phyloP scores from a whole-genome alignment of 2,888 invertebrate species.

The Euzetes globulus region DNA sequence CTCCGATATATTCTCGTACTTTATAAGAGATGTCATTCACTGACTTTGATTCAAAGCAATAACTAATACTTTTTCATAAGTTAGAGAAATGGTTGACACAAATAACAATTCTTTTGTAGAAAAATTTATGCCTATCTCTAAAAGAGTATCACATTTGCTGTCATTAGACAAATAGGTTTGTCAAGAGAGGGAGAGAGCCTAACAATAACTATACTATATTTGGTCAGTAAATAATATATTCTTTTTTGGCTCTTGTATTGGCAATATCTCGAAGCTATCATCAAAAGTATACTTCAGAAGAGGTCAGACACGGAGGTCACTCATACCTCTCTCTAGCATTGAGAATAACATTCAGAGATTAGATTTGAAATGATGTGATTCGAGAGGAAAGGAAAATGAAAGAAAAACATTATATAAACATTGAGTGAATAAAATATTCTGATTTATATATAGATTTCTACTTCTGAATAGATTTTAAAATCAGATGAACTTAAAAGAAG shows the following conservation, averaged over 20 bases:
- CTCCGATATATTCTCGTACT: background rate
- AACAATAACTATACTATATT: slow-evolving; percentile 19
- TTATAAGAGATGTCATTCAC: background rate
- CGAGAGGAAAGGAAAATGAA: background rate
- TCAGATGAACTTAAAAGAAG: too few relatives aligned
- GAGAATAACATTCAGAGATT: background rate
- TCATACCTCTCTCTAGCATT: background rate
- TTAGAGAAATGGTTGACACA: slow-evolving; percentile 16
- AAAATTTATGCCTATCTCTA: slow-evolving; percentile 22
- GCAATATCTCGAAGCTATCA: slow-evolving; percentile 20
- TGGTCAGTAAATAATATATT: slow-evolving; percentile 23
- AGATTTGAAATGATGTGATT: background rate
- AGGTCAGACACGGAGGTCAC: background rate
- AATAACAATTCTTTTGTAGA: background rate
- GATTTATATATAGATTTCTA: too few relatives aligned
- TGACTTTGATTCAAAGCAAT: slow-evolving; percentile 4
- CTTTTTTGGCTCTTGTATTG: background rate
- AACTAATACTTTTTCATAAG: slow-evolving; percentile 13
- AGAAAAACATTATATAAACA: background rate
- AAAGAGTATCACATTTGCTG: slow-evolving; percentile 24
- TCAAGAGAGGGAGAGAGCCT: background rate
- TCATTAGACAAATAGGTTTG: slow-evolving; percentile 28
- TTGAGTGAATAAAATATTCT: too few relatives aligned
- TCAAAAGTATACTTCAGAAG: slow-evolving; percentile 1
- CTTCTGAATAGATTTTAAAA: too few relatives aligned